A percentile compares a stretch with the other conserved stretches of the same genome.
Conservation (phyloP, 2,888 invertebrate genomes). For the Hermodice carunculata region DNA sequence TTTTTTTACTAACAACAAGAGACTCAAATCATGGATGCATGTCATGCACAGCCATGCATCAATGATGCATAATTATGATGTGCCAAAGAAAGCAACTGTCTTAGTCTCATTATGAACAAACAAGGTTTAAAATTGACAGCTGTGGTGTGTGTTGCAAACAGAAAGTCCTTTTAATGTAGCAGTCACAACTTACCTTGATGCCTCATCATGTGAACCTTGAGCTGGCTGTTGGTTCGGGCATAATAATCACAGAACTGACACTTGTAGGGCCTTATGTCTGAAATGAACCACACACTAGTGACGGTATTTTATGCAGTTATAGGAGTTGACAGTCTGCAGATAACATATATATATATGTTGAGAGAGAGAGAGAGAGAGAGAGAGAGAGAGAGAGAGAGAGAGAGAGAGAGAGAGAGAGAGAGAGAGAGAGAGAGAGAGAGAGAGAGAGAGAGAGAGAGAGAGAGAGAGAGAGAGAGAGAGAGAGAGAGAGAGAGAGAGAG, state of each 20-base stretch:
- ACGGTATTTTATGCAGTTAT: not conserved
- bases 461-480: no score
- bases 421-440: not conserved
- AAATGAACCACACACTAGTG: constrained; percentile 20
- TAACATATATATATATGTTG: not conserved
- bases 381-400: not conserved
- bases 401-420: not conserved
- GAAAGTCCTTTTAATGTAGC: not conserved
- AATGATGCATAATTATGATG: no score
- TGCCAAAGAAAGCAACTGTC: no score
- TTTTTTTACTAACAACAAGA: no score
- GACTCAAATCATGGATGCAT: no score
- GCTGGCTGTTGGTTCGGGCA: constrained; percentile 70
- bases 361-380: not conserved
- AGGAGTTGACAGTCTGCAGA: not conserved
- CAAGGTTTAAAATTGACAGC: no score
- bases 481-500: no score
- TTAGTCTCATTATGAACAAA: no score
- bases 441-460: not conserved
- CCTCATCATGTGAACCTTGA: constrained; percentile 71
- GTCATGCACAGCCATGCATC: no score
- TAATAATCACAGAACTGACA: constrained; percentile 69
- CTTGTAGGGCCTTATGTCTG: constrained; percentile 69
- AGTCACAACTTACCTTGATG: constrained; percentile 65
- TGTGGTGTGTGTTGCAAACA: no score